Base-by-base conservation (phyloP, 2,113 vertebrate species). In the Sporophila hypoxantha region DNA sequence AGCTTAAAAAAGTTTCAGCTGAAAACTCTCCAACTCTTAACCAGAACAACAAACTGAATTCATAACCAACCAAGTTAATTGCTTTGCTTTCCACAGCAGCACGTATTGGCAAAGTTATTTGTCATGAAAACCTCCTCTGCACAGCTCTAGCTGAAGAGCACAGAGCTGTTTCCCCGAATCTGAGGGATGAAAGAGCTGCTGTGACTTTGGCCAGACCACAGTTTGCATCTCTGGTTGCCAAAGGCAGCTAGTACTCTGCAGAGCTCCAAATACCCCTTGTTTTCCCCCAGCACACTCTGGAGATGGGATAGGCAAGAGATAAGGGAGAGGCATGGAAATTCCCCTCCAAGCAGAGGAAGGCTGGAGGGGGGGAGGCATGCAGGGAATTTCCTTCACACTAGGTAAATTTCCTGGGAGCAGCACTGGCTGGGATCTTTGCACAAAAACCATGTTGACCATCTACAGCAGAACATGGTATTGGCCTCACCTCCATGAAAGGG, bases 21-120 rank as follows among this genome's bases (percentile, higher is more conserved):
- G 92, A 85, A 91, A 93, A 76, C 55, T 83, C 62, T 81, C 64
- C 66, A 86, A 41, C 42, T 88, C 13, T 30, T 68, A 90, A 88
- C n/a, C 67, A 93, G 75, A 94, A 88, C 47, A 88, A 86, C 81
- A 91, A 92, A 78, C 3, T 87, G 71, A 68, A 90, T 73, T 79
- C 56, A 69, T 60, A 94, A 91, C 23, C 34, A 88, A 81, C 14
- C 46, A 76, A 68, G 42, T 66, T 91, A 91, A 91, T 46, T 69
- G 70, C 47, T 82, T 78, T 82, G 70, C 90, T 92, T 82, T 91
- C 52, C 64, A 82, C 42, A 94, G 75, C 70, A 73, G 46, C 42
- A 36, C 36, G 64, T 69, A 82, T 30, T 90, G 87, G 79, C 70
- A 69, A 82, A 67, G 29, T 36, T 32, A 66, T 62, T 79, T 86